Evolutionary conservation across 2,888 invertebrate genomes (phyloP), one percentile per base, ranked within the genome.

Genomic region (Sturmia bella): DNA sequence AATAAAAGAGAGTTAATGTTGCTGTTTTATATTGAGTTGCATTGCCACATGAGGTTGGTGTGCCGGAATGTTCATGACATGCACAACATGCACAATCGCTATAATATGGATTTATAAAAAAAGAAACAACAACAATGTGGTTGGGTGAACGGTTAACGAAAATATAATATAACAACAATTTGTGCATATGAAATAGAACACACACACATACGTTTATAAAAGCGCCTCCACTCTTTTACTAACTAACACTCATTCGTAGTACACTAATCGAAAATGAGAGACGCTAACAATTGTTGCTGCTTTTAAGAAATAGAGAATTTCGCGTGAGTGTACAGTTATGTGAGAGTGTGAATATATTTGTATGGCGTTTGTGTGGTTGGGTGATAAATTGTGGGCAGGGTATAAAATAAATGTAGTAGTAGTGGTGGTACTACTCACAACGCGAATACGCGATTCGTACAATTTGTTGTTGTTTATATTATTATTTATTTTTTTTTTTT

Each of bases 381-480:
- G 86, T 86, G 81, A 87, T 86, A 84, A 85, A 88, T 89, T 88
- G 90, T 89, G 90, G 89, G 90, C 89, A 89, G 90, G 90, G 89
- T 88, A 89, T 83, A 85, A 89, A 59, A 89, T 87, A 86, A 87
- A 88, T 87, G 86, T 86, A 86, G 87, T 24, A 61, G 9, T 61
- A 7, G 11, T 64, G 41, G 24, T 68, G 27, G 69, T 72, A 43
- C 41, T 59, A n/a, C 54, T 85, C 85, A 88, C 88, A 88, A 89
- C 89, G 89, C 89, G 89, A 89, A 88, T 87, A 88, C 87, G 89
- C 88, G 89, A 89, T 90, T 90, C 89, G 90, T 90, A 89, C 87
- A 88, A 89, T 81, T 82, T 68, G 64, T 61, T 64, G 37, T 66
- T 75, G 59, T 19, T 15, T 15, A 56, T 2, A 45, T 48, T 45